Base-by-base conservation (phyloP, 2,888 invertebrate species). In the Drosophila mettleri region DNA sequence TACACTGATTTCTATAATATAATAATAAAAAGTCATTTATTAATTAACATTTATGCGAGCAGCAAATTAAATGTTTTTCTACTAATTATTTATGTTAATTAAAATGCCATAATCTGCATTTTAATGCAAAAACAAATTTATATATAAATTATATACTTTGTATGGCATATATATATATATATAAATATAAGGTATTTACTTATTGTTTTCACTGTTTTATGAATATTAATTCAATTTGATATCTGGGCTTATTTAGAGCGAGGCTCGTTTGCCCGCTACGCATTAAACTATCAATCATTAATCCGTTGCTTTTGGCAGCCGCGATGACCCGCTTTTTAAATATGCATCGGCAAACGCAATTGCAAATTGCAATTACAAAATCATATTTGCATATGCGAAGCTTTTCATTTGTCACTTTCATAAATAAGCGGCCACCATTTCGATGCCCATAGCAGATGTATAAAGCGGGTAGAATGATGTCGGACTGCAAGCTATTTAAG, bases 371-470 rank as follows among this genome's bases (percentile, higher is more conserved):
- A 84, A 83, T 83, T 84, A 82, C 80, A 78, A 80, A 82, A 82
- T 83, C 74, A 80, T 84, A 82, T 83, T 82, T 84, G 67, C 80
- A 80, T 75, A 78, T 75, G 60, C 62, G 75, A 70, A 63, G 52
- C 78, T 78, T 81, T 84, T 84, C 82, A 82, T 81, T 84, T 82
- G 82, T 81, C 84, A 82, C 79, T 81, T 70, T 72, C 75, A 75
- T 75, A 72, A 75, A 75, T 75, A 75, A 75, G 68, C 74, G 68
- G 20, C 63, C 64, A 52, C 64, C 64, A 72, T 74, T 80, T 83
- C 55, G 16, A 29, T 45, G 16, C 7, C 7, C 45, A 24, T 43
- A 24, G 14, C 3, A 3, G 20, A 3, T 20, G 20, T 0, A 1
- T 0, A 12, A 8, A 6, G 12, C 1, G 18, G 18, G 18, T 38